Percentiles rank a stretch among this genome's conserved stretches.
These are phyloP conservation scores for Arctocebus calabarensis DNA, from an alignment of 2,797 vertebrate species.

Conservation along the genomic window DNA sequence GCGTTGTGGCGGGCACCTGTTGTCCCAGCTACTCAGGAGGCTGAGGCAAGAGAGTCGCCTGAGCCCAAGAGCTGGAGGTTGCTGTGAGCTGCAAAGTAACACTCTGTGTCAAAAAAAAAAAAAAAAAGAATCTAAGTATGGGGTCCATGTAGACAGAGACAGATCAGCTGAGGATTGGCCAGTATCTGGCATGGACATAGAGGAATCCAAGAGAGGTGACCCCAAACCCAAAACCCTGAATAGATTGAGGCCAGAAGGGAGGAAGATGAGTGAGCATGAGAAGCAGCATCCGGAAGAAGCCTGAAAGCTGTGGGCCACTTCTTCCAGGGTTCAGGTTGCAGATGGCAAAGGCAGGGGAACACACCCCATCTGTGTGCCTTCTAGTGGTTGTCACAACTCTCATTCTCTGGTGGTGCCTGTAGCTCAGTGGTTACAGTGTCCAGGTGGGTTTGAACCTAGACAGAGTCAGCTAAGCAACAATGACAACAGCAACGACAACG, in stretches of 20 bases:
- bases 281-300: not conserved
- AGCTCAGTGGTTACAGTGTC: no score
- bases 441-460: no score
- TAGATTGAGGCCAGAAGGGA: not conserved
- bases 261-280: no score
- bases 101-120: no score
- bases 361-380: not conserved
- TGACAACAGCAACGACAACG: no score
- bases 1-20: no score
- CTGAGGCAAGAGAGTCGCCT: no score
- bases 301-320: not conserved
- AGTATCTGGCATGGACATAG: fast-evolving
- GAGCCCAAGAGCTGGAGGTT: no score
- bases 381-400: not conserved
- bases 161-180: fast-evolving
- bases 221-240: not conserved
- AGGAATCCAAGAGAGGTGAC: not conserved
- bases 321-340: not conserved
- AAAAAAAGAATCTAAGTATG: not conserved
- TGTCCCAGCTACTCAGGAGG: no score
- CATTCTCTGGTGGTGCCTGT: no score
- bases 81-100: no score
- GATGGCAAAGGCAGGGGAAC: not conserved
- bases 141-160: not conserved
- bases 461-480: no score